Conservation (phyloP, 1,140 invertebrate species). For the Sycobia sp. region DNA sequence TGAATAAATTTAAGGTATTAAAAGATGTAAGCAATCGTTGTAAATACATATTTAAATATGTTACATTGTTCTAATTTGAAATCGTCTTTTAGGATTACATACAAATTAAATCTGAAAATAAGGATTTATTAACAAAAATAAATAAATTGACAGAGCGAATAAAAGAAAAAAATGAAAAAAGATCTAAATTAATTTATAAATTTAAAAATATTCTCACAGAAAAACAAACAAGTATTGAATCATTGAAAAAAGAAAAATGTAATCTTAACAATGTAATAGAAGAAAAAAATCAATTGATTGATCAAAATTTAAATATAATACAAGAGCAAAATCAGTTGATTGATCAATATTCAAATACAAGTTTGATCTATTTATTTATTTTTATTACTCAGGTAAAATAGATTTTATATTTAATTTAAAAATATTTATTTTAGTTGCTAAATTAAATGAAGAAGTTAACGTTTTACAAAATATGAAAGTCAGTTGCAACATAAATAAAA, state of each 20-base stretch:
- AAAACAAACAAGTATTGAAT: not conserved
- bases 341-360: constrained; percentile 2
- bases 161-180: not conserved
- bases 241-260: constrained; percentile 8
- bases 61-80: not conserved
- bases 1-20: constrained; percentile 1
- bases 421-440: constrained; percentile 1
- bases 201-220: not conserved
- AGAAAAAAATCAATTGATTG: constrained; percentile 8
- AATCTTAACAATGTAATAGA: not conserved
- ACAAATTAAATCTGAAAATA: not conserved
- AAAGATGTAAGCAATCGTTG: constrained; percentile 9
- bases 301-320: not conserved
- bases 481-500: not conserved
- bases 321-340: constrained; percentile 4
- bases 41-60: too few species aligned
- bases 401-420: not conserved
- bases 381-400: not conserved
- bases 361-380: constrained; percentile 3
- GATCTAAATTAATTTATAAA: not conserved
- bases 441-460: constrained; percentile 10
- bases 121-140: not conserved
- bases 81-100: constrained; percentile 6
- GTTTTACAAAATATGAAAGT: too few species aligned
- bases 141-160: not conserved